Conservation (phyloP, 2,113 vertebrate species). For the Laterallus jamaicensis region DNA sequence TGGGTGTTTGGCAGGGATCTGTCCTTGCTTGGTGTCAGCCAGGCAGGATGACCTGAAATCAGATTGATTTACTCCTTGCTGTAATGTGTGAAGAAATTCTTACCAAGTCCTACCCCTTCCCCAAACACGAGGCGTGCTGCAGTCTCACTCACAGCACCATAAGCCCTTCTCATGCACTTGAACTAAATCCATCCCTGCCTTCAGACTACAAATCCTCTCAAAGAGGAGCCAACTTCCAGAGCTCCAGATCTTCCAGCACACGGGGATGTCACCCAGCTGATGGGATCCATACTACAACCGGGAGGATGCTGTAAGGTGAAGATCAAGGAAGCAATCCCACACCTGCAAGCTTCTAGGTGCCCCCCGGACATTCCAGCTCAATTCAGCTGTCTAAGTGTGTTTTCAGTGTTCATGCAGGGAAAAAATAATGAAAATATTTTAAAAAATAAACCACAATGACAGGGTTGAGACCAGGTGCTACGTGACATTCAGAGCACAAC, state of each 20-base stretch:
- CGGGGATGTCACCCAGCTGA: neutral
- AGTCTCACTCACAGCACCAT: accelerated
- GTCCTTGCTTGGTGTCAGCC: neutral
- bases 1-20: neutral
- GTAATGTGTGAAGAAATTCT: neutral
- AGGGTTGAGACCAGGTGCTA: neutral
- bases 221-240: neutral
- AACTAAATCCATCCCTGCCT: neutral
- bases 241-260: neutral
- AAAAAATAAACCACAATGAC: neutral
- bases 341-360: neutral
- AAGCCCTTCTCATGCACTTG: neutral
- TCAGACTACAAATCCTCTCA: accelerated
- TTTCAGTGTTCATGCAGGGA: neutral
- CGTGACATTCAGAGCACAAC: accelerated
- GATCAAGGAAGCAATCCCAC: neutral
- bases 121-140: accelerated
- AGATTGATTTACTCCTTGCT: accelerated
- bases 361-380: neutral
- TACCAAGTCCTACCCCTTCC: accelerated
- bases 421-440: neutral
- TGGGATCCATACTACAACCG: neutral
- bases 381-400: neutral
- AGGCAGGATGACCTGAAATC: accelerated
- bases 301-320: neutral